Percentiles rank a stretch among this genome's conserved stretches.
These are phyloP conservation scores for Danaus plexippus DNA, from an alignment of 1,140 invertebrate species.

Conservation along the genomic window DNA sequence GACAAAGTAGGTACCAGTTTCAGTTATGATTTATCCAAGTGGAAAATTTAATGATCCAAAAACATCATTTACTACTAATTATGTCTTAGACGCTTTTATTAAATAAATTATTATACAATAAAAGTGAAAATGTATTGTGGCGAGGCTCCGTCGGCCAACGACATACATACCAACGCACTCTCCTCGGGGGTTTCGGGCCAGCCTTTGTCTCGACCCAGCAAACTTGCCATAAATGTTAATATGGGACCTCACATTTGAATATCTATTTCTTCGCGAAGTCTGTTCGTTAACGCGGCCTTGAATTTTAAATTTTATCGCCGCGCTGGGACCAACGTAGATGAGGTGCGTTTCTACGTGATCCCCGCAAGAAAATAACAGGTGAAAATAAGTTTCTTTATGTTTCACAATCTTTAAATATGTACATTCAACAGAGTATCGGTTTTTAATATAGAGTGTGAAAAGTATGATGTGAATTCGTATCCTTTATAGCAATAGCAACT, in stretches of 20 bases:
- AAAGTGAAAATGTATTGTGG: constrained; percentile 24
- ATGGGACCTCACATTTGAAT: constrained; percentile 71
- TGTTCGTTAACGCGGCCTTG: constrained; percentile 71
- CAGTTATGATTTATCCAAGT: neutral
- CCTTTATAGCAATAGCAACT: no score
- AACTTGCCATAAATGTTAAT: constrained; percentile 72
- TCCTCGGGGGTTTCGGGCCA: constrained; percentile 38
- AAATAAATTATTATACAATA: no score
- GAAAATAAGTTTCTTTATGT: constrained; percentile 47
- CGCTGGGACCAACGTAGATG: constrained; percentile 57
- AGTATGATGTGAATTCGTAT: no score
- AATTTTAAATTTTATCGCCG: constrained; percentile 72
- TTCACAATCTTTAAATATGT: constrained; percentile 10
- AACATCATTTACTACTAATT: no score
- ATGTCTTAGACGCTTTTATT: no score
- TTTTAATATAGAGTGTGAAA: no score
- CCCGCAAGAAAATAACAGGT: constrained; percentile 57
- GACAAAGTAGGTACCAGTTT: constrained; percentile 10
- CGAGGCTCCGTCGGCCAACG: constrained; percentile 12
- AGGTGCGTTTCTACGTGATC: constrained; percentile 65
- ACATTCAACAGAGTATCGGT: neutral
- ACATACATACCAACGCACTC: constrained; percentile 14
- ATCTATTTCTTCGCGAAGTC: constrained; percentile 71
- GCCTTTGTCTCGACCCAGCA: constrained; percentile 65
- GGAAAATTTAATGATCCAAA: no score